Percentiles rank a stretch among this genome's conserved stretches.
phyloP scores from a whole-genome alignment of 2,888 invertebrate genomes.

The Synanthedon andrenaeformis region DNA sequence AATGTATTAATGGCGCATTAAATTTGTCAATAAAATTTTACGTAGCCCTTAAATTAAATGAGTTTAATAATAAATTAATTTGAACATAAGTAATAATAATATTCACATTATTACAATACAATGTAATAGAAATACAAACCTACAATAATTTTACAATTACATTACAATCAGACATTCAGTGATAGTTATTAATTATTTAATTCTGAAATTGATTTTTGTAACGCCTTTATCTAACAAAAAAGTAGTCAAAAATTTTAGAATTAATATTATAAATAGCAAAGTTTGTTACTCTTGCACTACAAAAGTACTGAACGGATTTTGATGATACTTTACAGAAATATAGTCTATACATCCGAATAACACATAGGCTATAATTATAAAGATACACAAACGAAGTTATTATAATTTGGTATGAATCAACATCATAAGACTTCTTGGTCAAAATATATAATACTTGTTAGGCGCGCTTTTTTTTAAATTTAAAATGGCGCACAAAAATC shows the following conservation, averaged over 20 bases:
- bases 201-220: conserved; percentile 25
- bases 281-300: too few species aligned
- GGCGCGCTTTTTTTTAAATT: neutral
- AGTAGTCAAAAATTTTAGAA: neutral
- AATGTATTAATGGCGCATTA: conserved; percentile 4
- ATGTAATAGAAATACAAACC: conserved; percentile 31
- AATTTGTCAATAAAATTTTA: neutral
- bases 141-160: conserved; percentile 27
- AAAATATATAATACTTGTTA: too few species aligned
- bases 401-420: too few species aligned
- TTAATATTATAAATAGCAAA: too few species aligned
- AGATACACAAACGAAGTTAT: too few species aligned
- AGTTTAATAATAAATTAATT: conserved; percentile 12
- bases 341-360: too few species aligned
- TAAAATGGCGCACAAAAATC: neutral
- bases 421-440: too few species aligned
- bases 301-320: too few species aligned
- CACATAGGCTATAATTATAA: too few species aligned
- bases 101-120: conserved; percentile 28
- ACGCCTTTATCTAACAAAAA: neutral
- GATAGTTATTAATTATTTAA: conserved; percentile 16
- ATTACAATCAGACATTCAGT: conserved; percentile 33
- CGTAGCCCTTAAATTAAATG: too few species aligned
- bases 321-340: too few species aligned
- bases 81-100: conserved; percentile 23